These are phyloP conservation scores for Triops cancriformis DNA, from an alignment of 1,140 invertebrate species.

Conservation along the genomic window DNA sequence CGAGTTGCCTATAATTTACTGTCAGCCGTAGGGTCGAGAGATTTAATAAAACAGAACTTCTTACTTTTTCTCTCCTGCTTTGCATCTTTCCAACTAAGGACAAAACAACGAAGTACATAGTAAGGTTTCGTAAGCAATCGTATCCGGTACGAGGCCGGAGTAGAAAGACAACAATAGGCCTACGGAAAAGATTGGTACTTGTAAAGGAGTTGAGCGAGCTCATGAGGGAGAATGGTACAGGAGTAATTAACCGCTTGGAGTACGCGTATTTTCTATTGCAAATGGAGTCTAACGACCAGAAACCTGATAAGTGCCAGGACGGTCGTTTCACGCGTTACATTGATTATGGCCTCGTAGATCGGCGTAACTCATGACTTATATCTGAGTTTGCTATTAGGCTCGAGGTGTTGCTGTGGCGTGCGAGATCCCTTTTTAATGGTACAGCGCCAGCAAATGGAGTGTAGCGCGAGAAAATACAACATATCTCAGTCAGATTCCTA, in stretches of 20 bases:
- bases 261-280: not conserved
- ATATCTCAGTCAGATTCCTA: not conserved
- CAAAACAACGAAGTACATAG: no score
- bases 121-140: no score
- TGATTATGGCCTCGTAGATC: not conserved
- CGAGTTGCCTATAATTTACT: not conserved
- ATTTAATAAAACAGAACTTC: not conserved
- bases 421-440: not conserved
- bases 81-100: not conserved
- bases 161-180: no score
- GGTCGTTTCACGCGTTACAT: not conserved
- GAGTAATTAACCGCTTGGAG: not conserved
- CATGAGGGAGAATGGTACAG: not conserved
- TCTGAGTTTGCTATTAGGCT: not conserved
- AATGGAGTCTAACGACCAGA: not conserved
- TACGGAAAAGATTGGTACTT: not conserved
- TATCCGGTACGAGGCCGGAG: no score
- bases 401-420: not conserved
- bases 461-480: not conserved
- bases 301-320: constrained; percentile 1
- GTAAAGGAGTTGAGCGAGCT: not conserved
- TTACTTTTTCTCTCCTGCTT: not conserved
- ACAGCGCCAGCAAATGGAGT: not conserved
- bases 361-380: constrained; percentile 1
- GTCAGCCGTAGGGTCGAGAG: not conserved